These are phyloP conservation scores for Phylloscopus collybita DNA, from an alignment of 2,797 vertebrate genomes.

Conservation along the genomic window DNA sequence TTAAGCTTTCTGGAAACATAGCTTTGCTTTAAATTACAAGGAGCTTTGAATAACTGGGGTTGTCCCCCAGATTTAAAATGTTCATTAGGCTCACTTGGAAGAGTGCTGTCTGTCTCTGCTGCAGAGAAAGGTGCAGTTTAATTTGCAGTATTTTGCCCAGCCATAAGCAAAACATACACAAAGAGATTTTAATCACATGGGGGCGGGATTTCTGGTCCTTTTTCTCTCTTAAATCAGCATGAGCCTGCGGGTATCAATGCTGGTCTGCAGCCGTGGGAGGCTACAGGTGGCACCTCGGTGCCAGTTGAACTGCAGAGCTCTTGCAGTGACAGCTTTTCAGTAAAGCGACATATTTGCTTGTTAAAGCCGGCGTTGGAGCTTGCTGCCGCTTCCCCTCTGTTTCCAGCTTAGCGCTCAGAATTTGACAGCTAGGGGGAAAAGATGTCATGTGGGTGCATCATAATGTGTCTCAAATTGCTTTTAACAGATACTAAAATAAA, in stretches of 20 bases:
- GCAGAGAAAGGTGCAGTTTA: not conserved
- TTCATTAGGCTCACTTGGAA: not conserved
- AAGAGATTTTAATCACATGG: not conserved
- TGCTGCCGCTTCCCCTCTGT: not conserved
- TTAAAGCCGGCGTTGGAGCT: not conserved
- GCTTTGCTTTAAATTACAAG: not conserved
- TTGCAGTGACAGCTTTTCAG: conserved; percentile 33
- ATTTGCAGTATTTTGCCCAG: not conserved
- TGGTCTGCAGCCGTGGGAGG: conserved; percentile 37
- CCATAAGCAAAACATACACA: accelerated
- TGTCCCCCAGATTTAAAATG: not conserved
- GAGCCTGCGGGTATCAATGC: not conserved
- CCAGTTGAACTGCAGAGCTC: conserved; percentile 24
- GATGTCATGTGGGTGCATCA: conserved; percentile 4
- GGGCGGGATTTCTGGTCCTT: not conserved
- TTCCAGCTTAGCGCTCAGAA: not conserved
- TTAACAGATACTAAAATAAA: conserved; percentile 48
- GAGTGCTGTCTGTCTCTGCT: not conserved
- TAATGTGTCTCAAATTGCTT: conserved; percentile 42
- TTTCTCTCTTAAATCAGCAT: not conserved
- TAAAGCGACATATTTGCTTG: conserved; percentile 23
- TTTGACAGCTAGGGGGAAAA: not conserved
- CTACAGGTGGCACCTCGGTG: conserved; percentile 37
- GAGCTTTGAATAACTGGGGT: not conserved
- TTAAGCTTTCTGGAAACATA: not conserved